A percentile compares a stretch with the other conserved stretches of the same genome.
Evolutionary conservation across 1,140 invertebrate species (phyloP).

Genomic region (Diprion similis): DNA sequence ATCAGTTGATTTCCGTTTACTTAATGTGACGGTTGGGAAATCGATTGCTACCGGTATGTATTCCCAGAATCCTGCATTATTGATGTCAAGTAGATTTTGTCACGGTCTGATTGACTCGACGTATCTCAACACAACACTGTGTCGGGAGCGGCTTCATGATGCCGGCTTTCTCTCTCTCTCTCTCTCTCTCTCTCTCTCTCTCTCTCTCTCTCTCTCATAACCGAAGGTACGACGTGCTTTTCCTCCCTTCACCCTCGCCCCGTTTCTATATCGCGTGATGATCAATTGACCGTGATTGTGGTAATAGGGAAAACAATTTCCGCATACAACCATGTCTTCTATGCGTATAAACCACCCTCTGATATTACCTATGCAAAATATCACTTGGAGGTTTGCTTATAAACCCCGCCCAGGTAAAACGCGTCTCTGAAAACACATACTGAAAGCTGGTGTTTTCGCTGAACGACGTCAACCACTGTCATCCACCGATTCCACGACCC

Average conservation of each 20-base stretch:
- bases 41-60: not conserved
- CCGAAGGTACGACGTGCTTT: no score
- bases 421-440: no score
- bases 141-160: not conserved
- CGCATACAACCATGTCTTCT: not conserved
- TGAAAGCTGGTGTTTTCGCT: no score
- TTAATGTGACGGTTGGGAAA: not conserved
- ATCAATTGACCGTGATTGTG: conserved; percentile 7
- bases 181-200: no score
- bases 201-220: no score
- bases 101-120: not conserved
- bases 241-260: no score
- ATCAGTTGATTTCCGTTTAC: not conserved
- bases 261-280: not conserved
- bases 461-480: no score
- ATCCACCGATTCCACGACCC: no score
- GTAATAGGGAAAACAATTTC: conserved; percentile 3
- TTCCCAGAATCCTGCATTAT: not conserved
- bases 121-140: not conserved
- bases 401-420: no score
- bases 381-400: not conserved
- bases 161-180: no score
- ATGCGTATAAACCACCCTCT: not conserved
- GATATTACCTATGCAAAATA: conserved; percentile 6
- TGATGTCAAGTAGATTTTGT: conserved; percentile 7